phyloP scores from a whole-genome alignment of 37 sponge, comb jelly and placozoan genomes.

The Oscarella lobularis region DNA sequence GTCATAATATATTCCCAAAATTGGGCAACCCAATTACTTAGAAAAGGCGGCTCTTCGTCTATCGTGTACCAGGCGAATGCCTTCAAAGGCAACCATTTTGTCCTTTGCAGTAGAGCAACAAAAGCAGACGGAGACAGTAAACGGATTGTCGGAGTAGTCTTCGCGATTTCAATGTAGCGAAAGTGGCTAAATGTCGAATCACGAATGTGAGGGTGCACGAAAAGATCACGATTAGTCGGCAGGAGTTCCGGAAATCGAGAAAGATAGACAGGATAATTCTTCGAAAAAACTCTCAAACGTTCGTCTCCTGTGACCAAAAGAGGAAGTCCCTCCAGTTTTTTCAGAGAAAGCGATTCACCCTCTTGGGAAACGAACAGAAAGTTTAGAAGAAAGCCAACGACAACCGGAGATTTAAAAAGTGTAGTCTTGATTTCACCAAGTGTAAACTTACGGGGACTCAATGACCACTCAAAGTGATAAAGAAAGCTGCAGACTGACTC shows the following conservation, averaged over 20 bases:
- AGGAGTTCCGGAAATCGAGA: background rate
- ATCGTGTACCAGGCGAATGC: no score
- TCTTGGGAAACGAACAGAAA: no score
- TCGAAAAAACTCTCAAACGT: background rate
- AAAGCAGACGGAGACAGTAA: no score
- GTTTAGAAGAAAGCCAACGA: background rate
- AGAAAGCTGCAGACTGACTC: background rate
- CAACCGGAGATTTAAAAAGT: background rate
- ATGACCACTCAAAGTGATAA: background rate
- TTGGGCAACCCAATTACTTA: no score
- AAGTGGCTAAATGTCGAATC: no score
- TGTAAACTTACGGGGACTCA: background rate
- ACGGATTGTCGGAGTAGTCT: no score
- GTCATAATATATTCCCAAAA: no score
- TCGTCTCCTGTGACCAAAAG: background rate
- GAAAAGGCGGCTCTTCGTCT: no score
- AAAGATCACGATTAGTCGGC: background rate
- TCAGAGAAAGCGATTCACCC: no score
- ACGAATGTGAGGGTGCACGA: background rate
- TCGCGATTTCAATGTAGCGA: no score
- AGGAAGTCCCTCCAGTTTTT: background rate
- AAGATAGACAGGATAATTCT: background rate
- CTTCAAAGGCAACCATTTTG: no score
- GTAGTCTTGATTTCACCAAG: background rate
- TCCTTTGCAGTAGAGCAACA: no score